phyloP scores from a whole-genome alignment of 92 coral and sea anemone genomes.

The Paramuricea clavata region DNA sequence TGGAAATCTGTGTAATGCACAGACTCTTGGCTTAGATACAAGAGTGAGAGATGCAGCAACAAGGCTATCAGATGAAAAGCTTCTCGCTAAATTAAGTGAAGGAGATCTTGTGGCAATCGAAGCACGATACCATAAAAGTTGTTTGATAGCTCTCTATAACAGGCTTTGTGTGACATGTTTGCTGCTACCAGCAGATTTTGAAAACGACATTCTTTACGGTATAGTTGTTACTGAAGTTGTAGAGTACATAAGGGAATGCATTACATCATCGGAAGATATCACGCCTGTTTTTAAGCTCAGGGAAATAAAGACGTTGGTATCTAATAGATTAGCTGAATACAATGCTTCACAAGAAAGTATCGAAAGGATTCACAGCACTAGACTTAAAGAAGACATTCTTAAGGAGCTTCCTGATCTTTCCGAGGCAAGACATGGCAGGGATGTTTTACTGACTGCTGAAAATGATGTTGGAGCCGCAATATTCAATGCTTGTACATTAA shows the following conservation, averaged over 20 bases:
- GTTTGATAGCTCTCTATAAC: slow-evolving; percentile 27
- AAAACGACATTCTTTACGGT: slow-evolving; percentile 19
- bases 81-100: slow-evolving; percentile 30
- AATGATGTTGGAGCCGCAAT: slow-evolving; percentile 35
- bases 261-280: not conserved
- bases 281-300: slow-evolving; percentile 25
- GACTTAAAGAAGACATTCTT: slow-evolving; percentile 44
- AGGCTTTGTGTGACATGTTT: slow-evolving; percentile 23
- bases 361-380: slow-evolving; percentile 20
- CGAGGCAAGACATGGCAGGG: slow-evolving; percentile 36
- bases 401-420: slow-evolving; percentile 47
- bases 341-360: slow-evolving; percentile 5
- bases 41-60: slow-evolving; percentile 28
- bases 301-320: not conserved
- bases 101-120: slow-evolving; percentile 27
- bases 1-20: slow-evolving; percentile 12
- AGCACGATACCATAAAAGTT: slow-evolving; percentile 29
- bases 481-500: not conserved
- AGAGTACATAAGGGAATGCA: slow-evolving; percentile 5
- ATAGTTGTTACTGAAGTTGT: slow-evolving; percentile 13
- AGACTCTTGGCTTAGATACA: slow-evolving; percentile 7
- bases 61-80: slow-evolving; percentile 2
- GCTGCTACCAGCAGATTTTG: slow-evolving; percentile 12
- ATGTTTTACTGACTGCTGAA: slow-evolving; percentile 14
- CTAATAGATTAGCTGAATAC: slow-evolving; percentile 1